Conservation (phyloP, 2,113 vertebrate species). For the Pteruthius melanotis region DNA sequence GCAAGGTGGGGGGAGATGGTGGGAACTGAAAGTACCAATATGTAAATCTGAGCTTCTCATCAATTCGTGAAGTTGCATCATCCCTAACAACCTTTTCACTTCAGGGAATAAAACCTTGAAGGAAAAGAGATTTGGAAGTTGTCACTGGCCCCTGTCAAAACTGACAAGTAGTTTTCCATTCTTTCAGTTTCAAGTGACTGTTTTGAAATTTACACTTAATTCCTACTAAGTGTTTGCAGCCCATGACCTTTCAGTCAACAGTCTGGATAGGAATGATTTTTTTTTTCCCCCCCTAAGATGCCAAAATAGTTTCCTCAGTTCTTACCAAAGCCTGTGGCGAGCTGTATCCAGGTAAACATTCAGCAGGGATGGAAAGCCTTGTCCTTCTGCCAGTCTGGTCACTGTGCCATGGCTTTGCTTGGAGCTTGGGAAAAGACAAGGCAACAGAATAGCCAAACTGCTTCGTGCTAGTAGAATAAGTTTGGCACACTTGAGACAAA, state of each 20-base stretch:
- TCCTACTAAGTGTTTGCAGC: not conserved
- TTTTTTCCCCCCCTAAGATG: not conserved
- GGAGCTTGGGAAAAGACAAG: not conserved
- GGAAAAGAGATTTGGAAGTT: not conserved
- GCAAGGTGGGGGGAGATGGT: rapidly evolving
- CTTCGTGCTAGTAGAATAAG: not conserved
- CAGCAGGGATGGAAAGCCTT: not conserved
- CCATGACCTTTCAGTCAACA: not conserved
- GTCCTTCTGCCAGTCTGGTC: not conserved
- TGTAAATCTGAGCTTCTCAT: not conserved
- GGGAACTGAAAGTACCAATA: not conserved
- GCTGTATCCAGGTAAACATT: not conserved
- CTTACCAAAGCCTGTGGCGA: not conserved
- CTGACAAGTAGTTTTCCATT: not conserved
- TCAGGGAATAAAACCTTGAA: not conserved
- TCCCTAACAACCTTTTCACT: not conserved
- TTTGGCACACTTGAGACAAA: not conserved
- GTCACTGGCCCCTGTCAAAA: not conserved
- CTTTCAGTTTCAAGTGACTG: not conserved
- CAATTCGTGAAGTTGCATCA: not conserved
- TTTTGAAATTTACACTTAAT: not conserved
- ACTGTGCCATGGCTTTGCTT: not conserved
- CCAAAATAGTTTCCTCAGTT: not conserved
- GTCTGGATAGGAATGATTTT: not conserved
- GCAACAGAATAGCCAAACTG: not conserved